Base-by-base conservation (phyloP, 2,888 invertebrate genomes). In the Xanthorhoe designata region DNA sequence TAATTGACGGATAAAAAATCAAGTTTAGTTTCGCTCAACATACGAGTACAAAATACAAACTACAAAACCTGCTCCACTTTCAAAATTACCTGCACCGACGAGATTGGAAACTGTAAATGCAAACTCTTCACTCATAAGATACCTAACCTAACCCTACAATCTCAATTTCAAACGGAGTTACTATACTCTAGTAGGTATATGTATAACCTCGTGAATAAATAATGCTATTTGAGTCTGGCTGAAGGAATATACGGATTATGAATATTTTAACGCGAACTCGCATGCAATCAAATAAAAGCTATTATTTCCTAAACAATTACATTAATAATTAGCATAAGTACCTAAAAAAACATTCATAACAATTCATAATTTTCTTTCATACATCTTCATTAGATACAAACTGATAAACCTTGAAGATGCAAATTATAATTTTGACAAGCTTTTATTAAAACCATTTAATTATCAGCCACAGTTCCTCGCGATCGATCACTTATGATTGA, bases 201-300 rank as follows among this genome's bases (percentile, higher is more conserved):
- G 49, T 59, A 58, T 68, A 72, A 76, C 73, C 70, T 78, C 72
- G 61, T 77, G 69, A 80, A 79, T 81, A 76, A 79, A 70, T 78
- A 78, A 79, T 78, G 76, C 64, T 74, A 77, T 75, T 80, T 70
- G 69, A 75, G 72, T 71, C 65, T 62, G 68, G 73, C 57, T 62
- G 57, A 56, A 63, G 64, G 62, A 71, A 67, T 64, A 66, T 62
- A 42, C 55, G 51, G 55, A 56, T 64, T 69, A 65, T 63, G 50
- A 71, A 61, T 65, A 51, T 66, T 68, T 61, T 45, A 62, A 50
- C 32, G 13, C 35, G 49, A 52, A 55, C 35, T 35, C 49, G 10
- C 38, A 51, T 17, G 29, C 15, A 42, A 62, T 62, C 38, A 50
- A 56, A 56, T 35, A 53, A 8, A 1, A 18, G 32, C 17, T 15